Conservation (phyloP, 2,113 vertebrate species). For the Felis chaus region DNA sequence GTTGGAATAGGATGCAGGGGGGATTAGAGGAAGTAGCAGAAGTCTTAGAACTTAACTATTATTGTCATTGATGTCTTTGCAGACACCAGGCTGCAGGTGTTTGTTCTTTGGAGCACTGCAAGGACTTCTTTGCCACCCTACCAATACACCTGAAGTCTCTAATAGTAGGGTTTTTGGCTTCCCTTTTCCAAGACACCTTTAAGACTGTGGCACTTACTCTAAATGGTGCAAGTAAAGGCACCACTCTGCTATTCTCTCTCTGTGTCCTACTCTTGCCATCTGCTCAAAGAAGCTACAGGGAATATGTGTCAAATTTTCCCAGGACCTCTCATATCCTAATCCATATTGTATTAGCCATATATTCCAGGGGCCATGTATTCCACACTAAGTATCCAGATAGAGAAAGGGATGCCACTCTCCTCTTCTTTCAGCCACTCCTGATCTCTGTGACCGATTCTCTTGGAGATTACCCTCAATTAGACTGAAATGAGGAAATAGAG, state of each 20-base stretch:
- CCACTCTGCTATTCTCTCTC: not conserved
- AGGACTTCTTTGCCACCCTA: not conserved
- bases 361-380: not conserved
- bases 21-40: not conserved
- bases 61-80: not conserved
- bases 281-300: not conserved
- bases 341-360: not conserved
- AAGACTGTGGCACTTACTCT: not conserved
- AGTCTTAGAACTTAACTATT: not conserved
- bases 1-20: not conserved
- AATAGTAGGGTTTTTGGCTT: no score
- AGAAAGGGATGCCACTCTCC: not conserved
- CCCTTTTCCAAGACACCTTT: not conserved
- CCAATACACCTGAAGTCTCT: not conserved
- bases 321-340: not conserved
- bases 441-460: not conserved
- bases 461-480: not conserved
- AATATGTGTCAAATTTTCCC: not conserved
- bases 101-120: not conserved
- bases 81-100: not conserved
- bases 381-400: not conserved
- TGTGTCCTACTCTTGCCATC: not conserved
- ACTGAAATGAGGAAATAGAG: not conserved
- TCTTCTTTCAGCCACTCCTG: not conserved
- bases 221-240: not conserved